phyloP scores from a whole-genome alignment of 2,888 invertebrate genomes.

The Conchocele bisecta region DNA sequence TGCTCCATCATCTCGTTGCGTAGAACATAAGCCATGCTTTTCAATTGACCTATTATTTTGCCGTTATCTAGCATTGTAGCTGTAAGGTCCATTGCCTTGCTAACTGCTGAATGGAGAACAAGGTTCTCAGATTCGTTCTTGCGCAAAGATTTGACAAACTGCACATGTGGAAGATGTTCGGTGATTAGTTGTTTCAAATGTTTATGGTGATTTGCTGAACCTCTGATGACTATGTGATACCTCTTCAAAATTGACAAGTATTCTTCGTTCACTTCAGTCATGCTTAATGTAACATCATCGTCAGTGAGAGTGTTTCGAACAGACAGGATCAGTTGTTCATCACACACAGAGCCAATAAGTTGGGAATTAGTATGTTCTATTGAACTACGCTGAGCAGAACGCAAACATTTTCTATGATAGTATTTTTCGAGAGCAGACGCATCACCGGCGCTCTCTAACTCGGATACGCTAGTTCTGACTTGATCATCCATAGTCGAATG shows the following conservation, averaged over 20 bases:
- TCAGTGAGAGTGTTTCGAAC: constrained; percentile 5
- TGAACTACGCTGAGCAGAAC: neutral
- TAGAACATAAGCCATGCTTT: neutral
- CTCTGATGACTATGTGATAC: neutral
- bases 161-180: constrained; percentile 1
- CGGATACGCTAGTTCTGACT: no score
- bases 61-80: neutral
- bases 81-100: neutral
- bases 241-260: constrained; percentile 4
- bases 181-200: neutral
- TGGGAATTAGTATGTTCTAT: neutral
- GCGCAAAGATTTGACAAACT: constrained; percentile 3
- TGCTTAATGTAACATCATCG: constrained; percentile 12
- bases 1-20: constrained; percentile 9
- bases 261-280: constrained; percentile 12
- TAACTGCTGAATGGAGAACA: neutral
- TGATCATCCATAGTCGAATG: no score
- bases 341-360: neutral
- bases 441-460: no score
- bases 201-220: neutral
- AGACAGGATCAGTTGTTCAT: neutral
- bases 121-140: neutral
- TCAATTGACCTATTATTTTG: neutral
- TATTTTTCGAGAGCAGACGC: constrained; percentile 2
- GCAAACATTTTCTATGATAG: constrained; percentile 3